These are phyloP conservation scores for Drosophila leonis DNA, from an alignment of 2,888 invertebrate species.

Conservation along the genomic window DNA sequence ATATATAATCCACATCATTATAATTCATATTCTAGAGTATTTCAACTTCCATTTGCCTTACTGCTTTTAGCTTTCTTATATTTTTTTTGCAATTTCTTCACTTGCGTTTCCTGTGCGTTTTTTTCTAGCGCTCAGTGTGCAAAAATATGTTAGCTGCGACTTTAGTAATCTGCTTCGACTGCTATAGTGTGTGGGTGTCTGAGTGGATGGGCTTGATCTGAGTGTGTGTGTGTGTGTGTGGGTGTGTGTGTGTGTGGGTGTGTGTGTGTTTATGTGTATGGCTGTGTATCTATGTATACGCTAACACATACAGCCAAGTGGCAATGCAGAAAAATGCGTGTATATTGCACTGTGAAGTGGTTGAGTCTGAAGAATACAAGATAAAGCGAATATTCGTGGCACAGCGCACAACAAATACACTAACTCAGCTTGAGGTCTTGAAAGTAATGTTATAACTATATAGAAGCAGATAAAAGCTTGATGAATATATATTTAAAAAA, in stretches of 20 bases:
- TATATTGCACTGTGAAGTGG: constrained; percentile 47
- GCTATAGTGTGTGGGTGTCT: constrained; percentile 17
- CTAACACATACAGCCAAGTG: constrained; percentile 31
- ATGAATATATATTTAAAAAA: neutral
- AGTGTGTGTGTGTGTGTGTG: constrained; percentile 12
- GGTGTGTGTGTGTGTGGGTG: constrained; percentile 18
- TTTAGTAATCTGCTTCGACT: constrained; percentile 71
- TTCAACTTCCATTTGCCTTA: neutral
- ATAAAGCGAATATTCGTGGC: neutral
- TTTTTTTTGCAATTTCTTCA: constrained; percentile 40
- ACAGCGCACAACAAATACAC: neutral
- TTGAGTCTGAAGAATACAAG: constrained; percentile 15
- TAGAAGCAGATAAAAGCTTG: neutral
- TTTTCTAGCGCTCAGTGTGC: constrained; percentile 39
- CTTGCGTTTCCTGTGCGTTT: constrained; percentile 55
- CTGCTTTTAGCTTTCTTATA: neutral
- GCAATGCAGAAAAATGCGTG: constrained; percentile 62
- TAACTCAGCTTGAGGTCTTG: neutral
- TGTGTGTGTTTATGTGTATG: neutral
- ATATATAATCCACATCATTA: neutral
- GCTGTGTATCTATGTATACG: constrained; percentile 15
- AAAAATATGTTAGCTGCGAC: constrained; percentile 75
- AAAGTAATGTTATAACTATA: neutral
- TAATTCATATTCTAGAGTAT: constrained; percentile 2
- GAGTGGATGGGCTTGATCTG: neutral